Percentiles rank a stretch among this genome's conserved stretches.
Evolutionary conservation across 2,888 invertebrate species (phyloP).

Genomic region (Carterocephalus palaemon): DNA sequence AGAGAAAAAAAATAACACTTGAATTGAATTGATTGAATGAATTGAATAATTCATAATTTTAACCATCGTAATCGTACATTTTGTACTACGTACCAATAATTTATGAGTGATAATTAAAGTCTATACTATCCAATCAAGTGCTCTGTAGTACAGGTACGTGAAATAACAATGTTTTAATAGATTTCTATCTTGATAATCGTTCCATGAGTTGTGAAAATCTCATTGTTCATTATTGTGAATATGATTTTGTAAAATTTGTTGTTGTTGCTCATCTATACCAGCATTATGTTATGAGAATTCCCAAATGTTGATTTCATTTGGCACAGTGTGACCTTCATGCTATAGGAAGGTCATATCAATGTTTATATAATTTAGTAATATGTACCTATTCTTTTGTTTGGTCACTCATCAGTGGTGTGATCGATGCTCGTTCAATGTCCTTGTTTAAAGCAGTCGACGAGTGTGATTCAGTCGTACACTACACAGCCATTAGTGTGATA

Average conservation of each 20-base stretch:
- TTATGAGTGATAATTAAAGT: too few species aligned
- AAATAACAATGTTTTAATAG: too few species aligned
- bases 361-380: slow-evolving; percentile 64
- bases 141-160: too few species aligned
- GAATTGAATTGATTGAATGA: too few species aligned
- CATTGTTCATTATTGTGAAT: too few species aligned
- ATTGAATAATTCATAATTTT: too few species aligned
- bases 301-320: slow-evolving; percentile 24
- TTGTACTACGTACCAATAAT: too few species aligned
- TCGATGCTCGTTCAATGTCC: slow-evolving; percentile 41
- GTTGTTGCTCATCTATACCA: slow-evolving; percentile 25
- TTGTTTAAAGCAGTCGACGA: slow-evolving; percentile 40
- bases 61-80: too few species aligned
- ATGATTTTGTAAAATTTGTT: slow-evolving; percentile 9
- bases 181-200: too few species aligned
- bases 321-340: slow-evolving; percentile 54
- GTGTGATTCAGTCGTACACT: slow-evolving; percentile 42
- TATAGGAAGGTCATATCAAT: slow-evolving; percentile 60
- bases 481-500: slow-evolving; percentile 38
- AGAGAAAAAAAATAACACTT: too few species aligned
- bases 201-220: too few species aligned
- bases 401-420: slow-evolving; percentile 39
- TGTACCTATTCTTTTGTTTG: slow-evolving; percentile 39
- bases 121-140: too few species aligned
- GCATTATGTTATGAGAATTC: slow-evolving; percentile 27